Percentiles rank a stretch among this genome's conserved stretches.
These are phyloP conservation scores for Ormyrus nitidulus DNA, from an alignment of 2,888 invertebrate genomes.

Conservation along the genomic window DNA sequence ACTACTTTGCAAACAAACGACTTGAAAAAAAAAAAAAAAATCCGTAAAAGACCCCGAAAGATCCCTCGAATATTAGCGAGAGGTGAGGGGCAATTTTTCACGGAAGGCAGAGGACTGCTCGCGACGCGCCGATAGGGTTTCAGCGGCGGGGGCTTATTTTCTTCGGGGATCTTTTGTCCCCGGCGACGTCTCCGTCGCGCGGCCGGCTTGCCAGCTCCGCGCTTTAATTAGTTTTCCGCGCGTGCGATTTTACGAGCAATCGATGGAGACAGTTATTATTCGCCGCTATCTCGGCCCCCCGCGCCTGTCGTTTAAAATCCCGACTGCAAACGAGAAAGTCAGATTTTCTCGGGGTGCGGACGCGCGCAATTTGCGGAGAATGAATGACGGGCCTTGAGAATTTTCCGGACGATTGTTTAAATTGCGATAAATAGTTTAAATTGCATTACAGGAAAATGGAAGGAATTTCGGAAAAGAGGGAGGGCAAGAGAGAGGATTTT, in stretches of 20 bases:
- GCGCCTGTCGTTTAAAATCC: not conserved
- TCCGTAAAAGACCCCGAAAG: no score
- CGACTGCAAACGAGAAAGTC: not conserved
- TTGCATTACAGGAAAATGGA: not conserved
- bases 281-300: not conserved
- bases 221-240: conserved; percentile 54
- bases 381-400: no score
- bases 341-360: not conserved
- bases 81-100: not conserved
- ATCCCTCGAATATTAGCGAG: no score
- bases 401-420: no score
- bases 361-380: no score
- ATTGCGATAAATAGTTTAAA: no score
- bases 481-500: not conserved
- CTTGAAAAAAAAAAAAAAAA: no score
- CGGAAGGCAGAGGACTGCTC: not conserved
- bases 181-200: not conserved
- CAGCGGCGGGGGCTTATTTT: not conserved
- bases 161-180: conserved; percentile 28
- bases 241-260: conserved; percentile 48
- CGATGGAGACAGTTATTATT: conserved; percentile 51
- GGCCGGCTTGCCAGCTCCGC: not conserved
- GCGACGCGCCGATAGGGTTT: not conserved
- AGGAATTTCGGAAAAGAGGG: not conserved
- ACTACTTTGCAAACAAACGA: no score